phyloP scores from a whole-genome alignment of 1,140 invertebrate species.

The Cotesia vestalis region DNA sequence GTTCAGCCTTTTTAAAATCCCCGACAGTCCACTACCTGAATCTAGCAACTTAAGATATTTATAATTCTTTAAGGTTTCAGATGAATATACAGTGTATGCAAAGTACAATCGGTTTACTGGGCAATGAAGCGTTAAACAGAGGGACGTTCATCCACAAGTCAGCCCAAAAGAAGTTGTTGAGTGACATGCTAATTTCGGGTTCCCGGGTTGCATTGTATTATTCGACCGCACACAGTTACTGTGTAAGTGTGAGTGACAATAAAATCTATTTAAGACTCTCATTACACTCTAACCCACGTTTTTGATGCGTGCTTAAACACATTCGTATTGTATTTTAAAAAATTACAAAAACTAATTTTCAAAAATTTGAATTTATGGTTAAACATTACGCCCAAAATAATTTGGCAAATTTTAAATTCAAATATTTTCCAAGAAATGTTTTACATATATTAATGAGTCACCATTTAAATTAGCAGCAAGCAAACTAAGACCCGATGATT shows the following conservation, averaged over 20 bases:
- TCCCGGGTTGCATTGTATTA: not conserved
- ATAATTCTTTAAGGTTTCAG: constrained; percentile 23
- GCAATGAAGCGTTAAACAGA: not conserved
- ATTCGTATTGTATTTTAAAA: constrained; percentile 4
- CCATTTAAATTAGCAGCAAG: constrained; percentile 56
- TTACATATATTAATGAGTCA: not conserved
- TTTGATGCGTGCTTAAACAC: constrained; percentile 40
- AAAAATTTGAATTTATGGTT: too few species aligned
- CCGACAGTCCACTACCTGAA: not conserved
- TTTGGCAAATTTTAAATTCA: not conserved
- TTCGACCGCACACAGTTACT: constrained; percentile 22
- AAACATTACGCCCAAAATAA: too few species aligned
- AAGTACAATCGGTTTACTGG: not conserved
- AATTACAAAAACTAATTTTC: constrained; percentile 7
- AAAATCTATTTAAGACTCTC: constrained; percentile 44
- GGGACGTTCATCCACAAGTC: constrained; percentile 6
- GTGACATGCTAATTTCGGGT: constrained; percentile 45
- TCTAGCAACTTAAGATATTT: constrained; percentile 10
- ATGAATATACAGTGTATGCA: constrained; percentile 16
- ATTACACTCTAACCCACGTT: constrained; percentile 44
- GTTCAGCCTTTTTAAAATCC: too few species aligned
- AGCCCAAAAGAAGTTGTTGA: constrained; percentile 23
- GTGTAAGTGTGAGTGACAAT: too few species aligned
- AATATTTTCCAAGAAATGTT: not conserved
- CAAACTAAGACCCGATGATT: constrained; percentile 57